These are phyloP conservation scores for Xiphorhynchus erythropygius DNA, from an alignment of 2,797 vertebrate genomes.

Conservation along the genomic window DNA sequence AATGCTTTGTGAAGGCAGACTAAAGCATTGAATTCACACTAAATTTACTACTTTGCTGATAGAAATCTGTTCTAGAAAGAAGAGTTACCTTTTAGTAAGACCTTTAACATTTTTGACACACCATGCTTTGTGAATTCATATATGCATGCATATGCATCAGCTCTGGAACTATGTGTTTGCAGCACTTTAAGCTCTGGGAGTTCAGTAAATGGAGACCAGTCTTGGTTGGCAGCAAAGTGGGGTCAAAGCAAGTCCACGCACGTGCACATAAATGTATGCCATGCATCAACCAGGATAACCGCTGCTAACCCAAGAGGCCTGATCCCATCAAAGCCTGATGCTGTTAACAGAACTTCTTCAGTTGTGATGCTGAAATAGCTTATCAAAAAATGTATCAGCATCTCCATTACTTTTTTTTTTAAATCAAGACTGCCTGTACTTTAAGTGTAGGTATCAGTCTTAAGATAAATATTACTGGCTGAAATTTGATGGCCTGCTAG, in stretches of 20 bases:
- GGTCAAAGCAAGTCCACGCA: background rate
- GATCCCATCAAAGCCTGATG: background rate
- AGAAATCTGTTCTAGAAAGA: background rate
- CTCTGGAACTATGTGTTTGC: background rate
- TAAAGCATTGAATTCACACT: background rate
- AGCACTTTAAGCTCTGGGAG: background rate
- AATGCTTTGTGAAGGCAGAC: background rate
- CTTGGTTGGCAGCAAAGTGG: background rate
- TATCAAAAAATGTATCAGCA: background rate
- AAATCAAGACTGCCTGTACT: background rate
- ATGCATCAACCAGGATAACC: background rate
- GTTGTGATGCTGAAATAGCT: background rate
- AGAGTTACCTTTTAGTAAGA: background rate
- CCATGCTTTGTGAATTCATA: background rate
- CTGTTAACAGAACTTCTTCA: background rate
- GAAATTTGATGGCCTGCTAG: background rate
- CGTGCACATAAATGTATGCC: background rate
- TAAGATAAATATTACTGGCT: background rate
- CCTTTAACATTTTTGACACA: background rate
- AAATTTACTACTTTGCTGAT: background rate
- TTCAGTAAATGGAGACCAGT: background rate
- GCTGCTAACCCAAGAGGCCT: background rate
- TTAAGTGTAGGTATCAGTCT: background rate
- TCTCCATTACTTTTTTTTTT: background rate
- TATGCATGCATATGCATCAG: background rate